These are phyloP conservation scores for Drosophila persimilis DNA, from an alignment of 1,140 invertebrate genomes.

Conservation along the genomic window DNA sequence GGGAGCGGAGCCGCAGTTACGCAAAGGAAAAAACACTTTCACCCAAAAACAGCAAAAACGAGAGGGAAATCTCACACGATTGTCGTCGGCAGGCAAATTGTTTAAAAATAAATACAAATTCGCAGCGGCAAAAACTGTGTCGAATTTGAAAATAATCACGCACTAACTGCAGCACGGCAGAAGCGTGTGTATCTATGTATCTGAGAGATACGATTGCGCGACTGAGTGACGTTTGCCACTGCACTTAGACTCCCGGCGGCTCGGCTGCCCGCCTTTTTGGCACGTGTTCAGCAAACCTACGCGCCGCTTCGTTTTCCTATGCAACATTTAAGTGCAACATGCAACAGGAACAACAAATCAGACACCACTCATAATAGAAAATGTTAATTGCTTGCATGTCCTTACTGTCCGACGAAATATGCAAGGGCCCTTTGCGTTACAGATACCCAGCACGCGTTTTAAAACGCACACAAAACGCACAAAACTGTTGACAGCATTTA, in stretches of 20 bases:
- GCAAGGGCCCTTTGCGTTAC: slow-evolving; percentile 37
- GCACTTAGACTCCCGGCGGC: slow-evolving; percentile 53
- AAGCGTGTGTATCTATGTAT: slow-evolving; percentile 32
- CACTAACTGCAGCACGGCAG: slow-evolving; percentile 61
- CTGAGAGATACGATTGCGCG: slow-evolving; percentile 34
- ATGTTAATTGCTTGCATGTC: slow-evolving; percentile 74
- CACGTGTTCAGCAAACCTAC: slow-evolving; percentile 71
- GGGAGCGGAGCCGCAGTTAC: slow-evolving; percentile 55
- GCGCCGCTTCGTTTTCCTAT: slow-evolving; percentile 57
- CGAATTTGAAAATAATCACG: slow-evolving; percentile 81
- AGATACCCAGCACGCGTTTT: slow-evolving; percentile 23
- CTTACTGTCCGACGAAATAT: slow-evolving; percentile 38
- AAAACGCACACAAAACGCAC: slow-evolving; percentile 35
- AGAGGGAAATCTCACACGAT: slow-evolving; percentile 20
- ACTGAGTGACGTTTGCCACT: slow-evolving; percentile 69
- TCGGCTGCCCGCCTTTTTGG: slow-evolving; percentile 57
- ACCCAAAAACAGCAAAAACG: slow-evolving; percentile 16
- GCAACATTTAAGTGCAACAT: slow-evolving; percentile 78
- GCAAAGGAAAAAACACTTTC: slow-evolving; percentile 76
- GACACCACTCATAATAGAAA: slow-evolving; percentile 50
- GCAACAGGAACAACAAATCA: slow-evolving; percentile 59
- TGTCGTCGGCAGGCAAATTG: slow-evolving; percentile 42
- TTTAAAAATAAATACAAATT: slow-evolving; percentile 79
- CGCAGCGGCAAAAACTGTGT: slow-evolving; percentile 69
- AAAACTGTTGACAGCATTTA: slow-evolving; percentile 32